A percentile compares a stretch with the other conserved stretches of the same genome.
Conservation (phyloP, 2,888 invertebrate genomes). For the Tenthredo distinguenda region DNA sequence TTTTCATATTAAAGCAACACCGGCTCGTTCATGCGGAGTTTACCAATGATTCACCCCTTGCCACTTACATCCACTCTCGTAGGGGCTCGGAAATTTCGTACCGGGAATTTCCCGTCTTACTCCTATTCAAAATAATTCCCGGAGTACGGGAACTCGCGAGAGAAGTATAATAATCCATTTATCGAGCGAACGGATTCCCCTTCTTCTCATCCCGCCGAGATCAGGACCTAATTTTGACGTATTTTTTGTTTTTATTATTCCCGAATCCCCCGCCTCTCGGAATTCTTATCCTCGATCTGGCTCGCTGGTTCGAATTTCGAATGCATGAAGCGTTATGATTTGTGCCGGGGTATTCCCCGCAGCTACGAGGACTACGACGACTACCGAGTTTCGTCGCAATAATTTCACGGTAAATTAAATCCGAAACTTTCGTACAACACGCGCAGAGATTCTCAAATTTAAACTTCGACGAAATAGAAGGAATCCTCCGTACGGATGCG, state of each 20-base stretch:
- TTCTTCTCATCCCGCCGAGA: too few species aligned
- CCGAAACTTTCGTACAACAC: conserved; percentile 66
- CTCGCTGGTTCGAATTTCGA: conserved; percentile 60
- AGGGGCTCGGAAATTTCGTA: conserved; percentile 9
- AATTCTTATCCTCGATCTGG: conserved; percentile 4
- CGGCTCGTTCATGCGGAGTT: conserved; percentile 64
- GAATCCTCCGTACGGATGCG: neutral
- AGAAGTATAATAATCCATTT: neutral
- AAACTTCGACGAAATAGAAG: neutral
- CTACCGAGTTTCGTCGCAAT: conserved; percentile 72
- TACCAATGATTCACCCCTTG: conserved; percentile 53
- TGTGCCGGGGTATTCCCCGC: conserved; percentile 63
- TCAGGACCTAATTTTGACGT: neutral
- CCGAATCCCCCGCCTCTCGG: neutral
- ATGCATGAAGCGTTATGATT: conserved; percentile 76
- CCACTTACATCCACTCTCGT: conserved; percentile 36
- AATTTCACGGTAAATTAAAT: conserved; percentile 76
- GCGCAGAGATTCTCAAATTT: conserved; percentile 49
- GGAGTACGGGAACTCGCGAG: neutral
- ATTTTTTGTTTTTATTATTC: neutral
- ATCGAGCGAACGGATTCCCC: too few species aligned
- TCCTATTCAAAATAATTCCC: neutral
- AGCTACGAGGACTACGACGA: neutral
- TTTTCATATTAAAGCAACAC: conserved; percentile 67
- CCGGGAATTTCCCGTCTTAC: neutral